Evolutionary conservation across 2,113 vertebrate genomes (phyloP).

Genomic region (Hippotragus niger): DNA sequence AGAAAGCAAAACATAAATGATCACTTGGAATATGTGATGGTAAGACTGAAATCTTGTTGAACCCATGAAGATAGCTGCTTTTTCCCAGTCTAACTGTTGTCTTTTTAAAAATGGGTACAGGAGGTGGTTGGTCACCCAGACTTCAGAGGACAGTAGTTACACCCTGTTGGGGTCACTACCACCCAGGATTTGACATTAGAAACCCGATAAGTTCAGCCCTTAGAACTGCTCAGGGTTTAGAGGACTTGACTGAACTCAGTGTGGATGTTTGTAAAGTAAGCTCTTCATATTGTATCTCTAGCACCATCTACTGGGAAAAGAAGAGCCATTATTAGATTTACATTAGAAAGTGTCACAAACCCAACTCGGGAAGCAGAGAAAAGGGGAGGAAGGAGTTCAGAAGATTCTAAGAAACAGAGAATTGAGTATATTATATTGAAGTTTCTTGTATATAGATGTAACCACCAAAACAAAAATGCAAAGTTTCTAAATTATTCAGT

Average conservation of each 20-base stretch:
- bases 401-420: neutral
- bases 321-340: neutral
- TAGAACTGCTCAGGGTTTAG: neutral
- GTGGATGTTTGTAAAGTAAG: neutral
- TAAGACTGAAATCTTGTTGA: neutral
- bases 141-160: neutral
- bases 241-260: neutral
- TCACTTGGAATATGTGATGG: neutral
- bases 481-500: neutral
- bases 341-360: neutral
- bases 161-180: neutral
- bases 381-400: neutral
- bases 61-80: neutral
- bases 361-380: neutral
- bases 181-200: neutral
- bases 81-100: neutral
- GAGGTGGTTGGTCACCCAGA: neutral
- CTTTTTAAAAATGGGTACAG: neutral
- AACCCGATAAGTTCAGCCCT: neutral
- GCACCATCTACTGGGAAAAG: constrained; percentile 58
- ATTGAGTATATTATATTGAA: neutral
- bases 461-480: neutral
- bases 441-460: neutral
- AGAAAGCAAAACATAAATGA: neutral
- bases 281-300: constrained; percentile 13